Evolutionary conservation across 2,113 vertebrate species (phyloP).

Genomic region (Plecotus auritus): DNA sequence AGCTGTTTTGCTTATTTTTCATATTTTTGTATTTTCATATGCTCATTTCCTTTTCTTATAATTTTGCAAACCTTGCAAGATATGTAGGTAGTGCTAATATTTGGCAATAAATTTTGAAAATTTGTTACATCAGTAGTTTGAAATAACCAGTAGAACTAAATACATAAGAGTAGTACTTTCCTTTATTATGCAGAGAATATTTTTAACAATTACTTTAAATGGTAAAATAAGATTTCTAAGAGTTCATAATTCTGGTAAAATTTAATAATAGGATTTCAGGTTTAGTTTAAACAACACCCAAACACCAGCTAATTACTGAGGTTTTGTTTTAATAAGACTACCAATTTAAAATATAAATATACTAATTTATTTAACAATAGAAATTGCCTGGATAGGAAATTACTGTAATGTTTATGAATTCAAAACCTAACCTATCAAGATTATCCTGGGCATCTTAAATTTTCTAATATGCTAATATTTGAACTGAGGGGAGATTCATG

Average conservation of each 20-base stretch:
- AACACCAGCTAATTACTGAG: background rate
- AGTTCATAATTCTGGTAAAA: background rate
- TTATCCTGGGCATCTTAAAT: background rate
- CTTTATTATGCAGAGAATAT: background rate
- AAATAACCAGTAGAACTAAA: background rate
- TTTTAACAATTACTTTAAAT: constrained; percentile 13
- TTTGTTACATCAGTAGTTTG: background rate
- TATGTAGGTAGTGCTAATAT: background rate
- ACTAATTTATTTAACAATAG: background rate
- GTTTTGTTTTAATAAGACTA: background rate
- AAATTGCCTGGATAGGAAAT: background rate
- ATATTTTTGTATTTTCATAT: background rate
- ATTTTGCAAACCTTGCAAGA: background rate
- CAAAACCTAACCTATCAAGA: background rate
- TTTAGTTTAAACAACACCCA: background rate
- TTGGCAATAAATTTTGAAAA: background rate
- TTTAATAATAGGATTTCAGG: background rate
- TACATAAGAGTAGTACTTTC: background rate
- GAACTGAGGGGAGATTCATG: background rate
- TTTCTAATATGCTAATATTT: background rate
- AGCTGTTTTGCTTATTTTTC: background rate
- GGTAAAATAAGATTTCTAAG: background rate
- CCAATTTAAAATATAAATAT: background rate
- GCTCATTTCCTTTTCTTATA: background rate
- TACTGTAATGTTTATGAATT: background rate